phyloP scores from a whole-genome alignment of 53 echinoderm and acorn worm species.

The Antedon mediterranea region DNA sequence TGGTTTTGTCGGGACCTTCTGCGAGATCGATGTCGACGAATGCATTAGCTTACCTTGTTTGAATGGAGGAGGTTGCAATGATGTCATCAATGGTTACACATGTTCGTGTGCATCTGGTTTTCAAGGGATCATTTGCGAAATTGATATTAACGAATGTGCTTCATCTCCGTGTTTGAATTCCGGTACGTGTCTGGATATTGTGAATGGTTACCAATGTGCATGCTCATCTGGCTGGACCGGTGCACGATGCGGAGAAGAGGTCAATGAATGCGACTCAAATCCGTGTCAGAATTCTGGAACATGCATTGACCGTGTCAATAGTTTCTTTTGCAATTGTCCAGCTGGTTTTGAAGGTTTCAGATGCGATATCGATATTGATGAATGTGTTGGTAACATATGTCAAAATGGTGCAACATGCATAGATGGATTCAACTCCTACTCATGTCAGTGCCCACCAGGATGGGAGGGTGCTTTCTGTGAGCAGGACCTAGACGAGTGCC shows the following conservation, averaged over 20 bases:
- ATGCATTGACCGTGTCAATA: conserved; percentile 48
- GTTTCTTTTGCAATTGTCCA: conserved; percentile 46
- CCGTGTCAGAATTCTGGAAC: conserved; percentile 59
- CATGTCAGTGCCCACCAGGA: conserved; percentile 51
- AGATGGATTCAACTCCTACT: conserved; percentile 54
- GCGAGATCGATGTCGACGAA: conserved; percentile 65
- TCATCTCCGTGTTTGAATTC: conserved; percentile 62
- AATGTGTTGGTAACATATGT: conserved; percentile 51
- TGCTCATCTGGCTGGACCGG: conserved; percentile 58
- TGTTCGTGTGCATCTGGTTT: conserved; percentile 55
- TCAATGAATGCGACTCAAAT: conserved; percentile 64
- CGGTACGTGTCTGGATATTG: conserved; percentile 46
- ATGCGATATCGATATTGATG: conserved; percentile 64
- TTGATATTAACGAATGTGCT: conserved; percentile 71
- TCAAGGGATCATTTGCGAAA: conserved; percentile 36
- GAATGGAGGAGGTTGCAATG: conserved; percentile 54
- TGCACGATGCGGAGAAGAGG: conserved; percentile 39
- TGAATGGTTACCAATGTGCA: conserved; percentile 42
- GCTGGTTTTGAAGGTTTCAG: conserved; percentile 46
- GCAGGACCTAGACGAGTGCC: conserved; percentile 61
- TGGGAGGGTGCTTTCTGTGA: conserved; percentile 55
- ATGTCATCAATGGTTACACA: conserved; percentile 43
- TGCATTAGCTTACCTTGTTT: conserved; percentile 63
- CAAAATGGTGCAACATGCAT: conserved; percentile 60
- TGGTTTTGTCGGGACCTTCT: conserved; percentile 57